These are phyloP conservation scores for Bicyclus anynana DNA, from an alignment of 1,140 invertebrate species.

Conservation along the genomic window DNA sequence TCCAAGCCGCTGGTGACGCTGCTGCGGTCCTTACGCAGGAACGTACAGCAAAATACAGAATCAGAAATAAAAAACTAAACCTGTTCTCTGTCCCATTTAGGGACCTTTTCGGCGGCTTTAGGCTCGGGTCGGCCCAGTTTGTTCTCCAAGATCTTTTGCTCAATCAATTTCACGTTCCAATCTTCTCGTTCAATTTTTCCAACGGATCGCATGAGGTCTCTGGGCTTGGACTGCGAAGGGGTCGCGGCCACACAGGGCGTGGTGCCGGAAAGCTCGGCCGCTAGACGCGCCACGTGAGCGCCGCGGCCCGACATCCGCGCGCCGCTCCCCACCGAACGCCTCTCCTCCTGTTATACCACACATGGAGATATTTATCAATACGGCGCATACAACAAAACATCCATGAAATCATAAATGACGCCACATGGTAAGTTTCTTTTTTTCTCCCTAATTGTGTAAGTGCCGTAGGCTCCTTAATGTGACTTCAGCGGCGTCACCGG, in stretches of 20 bases:
- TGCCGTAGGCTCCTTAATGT: too few species aligned
- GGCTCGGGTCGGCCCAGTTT: slow-evolving; percentile 82
- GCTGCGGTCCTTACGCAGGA: too few species aligned
- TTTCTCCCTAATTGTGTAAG: too few species aligned
- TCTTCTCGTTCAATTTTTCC: slow-evolving; percentile 94
- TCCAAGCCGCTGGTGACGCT: too few species aligned
- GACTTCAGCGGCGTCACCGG: too few species aligned
- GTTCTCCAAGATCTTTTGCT: slow-evolving; percentile 93
- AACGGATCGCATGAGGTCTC: slow-evolving; percentile 90
- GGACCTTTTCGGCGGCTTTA: slow-evolving; percentile 87
- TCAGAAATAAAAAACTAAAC: slow-evolving; percentile 67
- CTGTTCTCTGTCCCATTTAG: slow-evolving; percentile 93
- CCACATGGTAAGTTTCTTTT: too few species aligned
- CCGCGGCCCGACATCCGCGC: slow-evolving; percentile 41
- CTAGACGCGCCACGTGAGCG: slow-evolving; percentile 82
- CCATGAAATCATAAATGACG: too few species aligned
- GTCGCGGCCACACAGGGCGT: slow-evolving; percentile 27
- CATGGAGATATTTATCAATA: too few species aligned
- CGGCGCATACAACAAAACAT: too few species aligned
- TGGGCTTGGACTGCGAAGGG: slow-evolving; percentile 86
- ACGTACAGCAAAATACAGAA: too few species aligned
- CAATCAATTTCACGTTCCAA: slow-evolving; percentile 95
- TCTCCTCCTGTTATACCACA: slow-evolving; percentile 44
- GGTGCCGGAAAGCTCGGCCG: slow-evolving; percentile 69
- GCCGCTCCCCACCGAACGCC: slow-evolving; percentile 49